A percentile compares a stretch with the other conserved stretches of the same genome.
phyloP scores from a whole-genome alignment of 1,140 invertebrate genomes.

The Drosophila trapezifrons region DNA sequence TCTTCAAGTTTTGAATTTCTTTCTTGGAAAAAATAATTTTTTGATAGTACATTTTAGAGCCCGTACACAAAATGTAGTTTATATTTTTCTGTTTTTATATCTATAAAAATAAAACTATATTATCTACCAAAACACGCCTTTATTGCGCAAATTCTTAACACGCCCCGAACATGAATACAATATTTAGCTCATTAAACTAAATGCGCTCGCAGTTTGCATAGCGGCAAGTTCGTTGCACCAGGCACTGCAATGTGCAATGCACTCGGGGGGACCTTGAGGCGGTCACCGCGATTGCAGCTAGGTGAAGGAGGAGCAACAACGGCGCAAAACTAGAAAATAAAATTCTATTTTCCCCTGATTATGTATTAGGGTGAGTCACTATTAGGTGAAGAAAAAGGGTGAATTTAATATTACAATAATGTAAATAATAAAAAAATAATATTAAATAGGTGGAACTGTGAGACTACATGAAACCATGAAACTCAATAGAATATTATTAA shows the following conservation, averaged over 20 bases:
- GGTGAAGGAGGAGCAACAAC: neutral
- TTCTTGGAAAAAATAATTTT: too few species aligned
- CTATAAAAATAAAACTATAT: too few species aligned
- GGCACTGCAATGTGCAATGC: conserved; percentile 27
- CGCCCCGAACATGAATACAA: neutral
- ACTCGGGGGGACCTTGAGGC: conserved; percentile 32
- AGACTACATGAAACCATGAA: too few species aligned
- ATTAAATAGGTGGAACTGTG: too few species aligned
- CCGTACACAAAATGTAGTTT: too few species aligned
- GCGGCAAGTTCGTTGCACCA: conserved; percentile 68
- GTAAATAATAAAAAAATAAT: too few species aligned
- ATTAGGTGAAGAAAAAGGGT: neutral
- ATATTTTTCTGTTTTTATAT: too few species aligned
- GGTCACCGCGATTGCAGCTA: neutral
- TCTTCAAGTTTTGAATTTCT: too few species aligned
- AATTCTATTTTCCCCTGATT: conserved; percentile 14
- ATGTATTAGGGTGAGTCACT: conserved; percentile 14
- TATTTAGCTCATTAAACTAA: conserved; percentile 9
- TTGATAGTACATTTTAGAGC: too few species aligned
- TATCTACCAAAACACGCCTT: neutral
- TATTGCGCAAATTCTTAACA: neutral
- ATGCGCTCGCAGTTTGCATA: conserved; percentile 41
- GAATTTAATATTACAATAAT: neutral
- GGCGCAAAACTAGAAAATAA: conserved; percentile 15
- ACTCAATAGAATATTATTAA: too few species aligned